Base-by-base conservation (phyloP, 2,888 invertebrate genomes). In the Lasioglossum calceatum region DNA sequence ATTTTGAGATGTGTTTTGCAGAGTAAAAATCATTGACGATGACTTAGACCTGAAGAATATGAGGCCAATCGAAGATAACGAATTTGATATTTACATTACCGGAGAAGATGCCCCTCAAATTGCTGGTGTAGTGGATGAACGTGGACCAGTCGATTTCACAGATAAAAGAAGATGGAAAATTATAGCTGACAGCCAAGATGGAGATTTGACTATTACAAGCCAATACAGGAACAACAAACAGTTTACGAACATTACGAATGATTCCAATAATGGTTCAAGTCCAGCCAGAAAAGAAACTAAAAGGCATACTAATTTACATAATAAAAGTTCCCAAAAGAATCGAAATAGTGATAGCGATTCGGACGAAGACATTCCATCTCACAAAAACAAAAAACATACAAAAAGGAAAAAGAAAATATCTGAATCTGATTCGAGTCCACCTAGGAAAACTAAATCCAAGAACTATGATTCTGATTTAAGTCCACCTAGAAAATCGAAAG, bases 71-170 rank as follows among this genome's bases (percentile, higher is more conserved):
- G 96, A 97, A 39, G 97, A 97, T 70, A 96, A 97, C 85, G 97
- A 97, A 90, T 95, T 97, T 64, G 97, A 98, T 79, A 96, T 98
- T 4, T 96, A 97, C 73, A 96, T 97, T 80, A 96, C 97, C 0
- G 97, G 96, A n/a, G 99, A 99, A 93, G 98, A 99, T 95, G 98
- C 98, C 0, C 99, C 99, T 0, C 98, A 98, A 94, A 97, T 99
- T 87, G 99, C 98, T 0, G 98, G 98, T 1, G 96, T 99, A 78
- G 96, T 98, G 76, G 99, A 99, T 94, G 98, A 99, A 82, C 92
- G 93, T 10, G 94, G 94, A n/a, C 92, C 94, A 0, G 89, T 93
- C 1, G 93, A 94, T 87, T 95, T 95, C 72, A 80, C 85, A 23
- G 93, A 95, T 82, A 93, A 92, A 87, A 93, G 89, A 85, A 92